Evolutionary conservation across 2,888 invertebrate genomes (phyloP).

Genomic region (Pachydiplax longipennis): DNA sequence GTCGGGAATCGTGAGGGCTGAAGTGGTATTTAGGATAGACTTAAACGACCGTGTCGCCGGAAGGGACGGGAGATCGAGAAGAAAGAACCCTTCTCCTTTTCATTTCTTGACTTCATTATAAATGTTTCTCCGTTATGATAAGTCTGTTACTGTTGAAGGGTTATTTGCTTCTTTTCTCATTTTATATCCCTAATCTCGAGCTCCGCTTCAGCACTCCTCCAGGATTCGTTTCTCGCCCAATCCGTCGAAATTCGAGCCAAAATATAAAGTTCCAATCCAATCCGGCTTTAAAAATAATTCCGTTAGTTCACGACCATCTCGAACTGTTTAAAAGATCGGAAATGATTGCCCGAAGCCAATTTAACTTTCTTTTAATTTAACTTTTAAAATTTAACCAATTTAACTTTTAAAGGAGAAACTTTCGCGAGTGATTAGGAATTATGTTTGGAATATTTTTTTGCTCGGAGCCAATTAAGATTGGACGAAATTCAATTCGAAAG

Average conservation of each 20-base stretch:
- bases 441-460: not conserved
- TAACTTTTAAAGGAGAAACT: not conserved
- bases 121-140: constrained; percentile 12
- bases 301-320: not conserved
- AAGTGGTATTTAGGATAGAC: not conserved
- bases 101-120: constrained; percentile 2
- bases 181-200: not conserved
- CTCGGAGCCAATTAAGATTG: not conserved
- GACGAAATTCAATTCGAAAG: not conserved
- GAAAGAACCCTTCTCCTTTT: not conserved
- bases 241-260: not conserved
- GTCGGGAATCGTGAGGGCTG: not conserved
- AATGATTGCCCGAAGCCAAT: constrained; percentile 17
- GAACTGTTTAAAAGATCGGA: not conserved
- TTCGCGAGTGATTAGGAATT: constrained; percentile 3
- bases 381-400: no score
- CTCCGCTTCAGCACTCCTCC: not conserved
- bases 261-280: constrained; percentile 16
- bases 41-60: not conserved
- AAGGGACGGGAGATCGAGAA: not conserved
- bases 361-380: no score
- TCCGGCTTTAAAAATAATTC: not conserved
- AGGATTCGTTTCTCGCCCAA: not conserved
- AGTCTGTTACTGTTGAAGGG: not conserved
- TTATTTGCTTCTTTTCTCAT: not conserved